Percentiles rank a stretch among this genome's conserved stretches.
Evolutionary conservation across 2,888 invertebrate genomes (phyloP).

Genomic region (Hyposoter dolosus): DNA sequence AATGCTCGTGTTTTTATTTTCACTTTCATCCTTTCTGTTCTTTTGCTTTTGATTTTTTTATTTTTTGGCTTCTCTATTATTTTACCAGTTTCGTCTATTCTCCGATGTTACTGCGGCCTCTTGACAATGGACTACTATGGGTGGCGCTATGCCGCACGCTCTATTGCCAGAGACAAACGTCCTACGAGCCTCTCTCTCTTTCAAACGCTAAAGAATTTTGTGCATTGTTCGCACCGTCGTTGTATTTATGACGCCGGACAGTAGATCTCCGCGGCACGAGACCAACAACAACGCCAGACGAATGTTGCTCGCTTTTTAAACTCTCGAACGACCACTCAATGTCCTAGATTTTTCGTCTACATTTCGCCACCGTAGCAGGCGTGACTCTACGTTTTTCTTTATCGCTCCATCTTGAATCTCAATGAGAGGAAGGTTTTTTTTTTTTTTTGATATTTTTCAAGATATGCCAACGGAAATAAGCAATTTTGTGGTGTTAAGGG

Average conservation of each 20-base stretch:
- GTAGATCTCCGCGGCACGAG: slow-evolving; percentile 43
- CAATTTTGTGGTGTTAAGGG: slow-evolving; percentile 43
- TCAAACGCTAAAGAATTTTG: slow-evolving; percentile 53
- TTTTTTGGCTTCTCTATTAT: slow-evolving; percentile 27
- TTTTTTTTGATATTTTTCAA: slow-evolving; percentile 51
- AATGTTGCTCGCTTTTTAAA: slow-evolving; percentile 31
- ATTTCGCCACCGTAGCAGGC: slow-evolving; percentile 21
- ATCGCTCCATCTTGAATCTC: slow-evolving; percentile 58
- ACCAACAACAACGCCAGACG: slow-evolving; percentile 7
- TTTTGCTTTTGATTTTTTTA: slow-evolving; percentile 17
- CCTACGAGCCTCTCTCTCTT: slow-evolving; percentile 6
- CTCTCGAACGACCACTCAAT: slow-evolving; percentile 8
- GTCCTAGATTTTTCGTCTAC: slow-evolving; percentile 2
- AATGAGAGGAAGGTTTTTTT: slow-evolving; percentile 4
- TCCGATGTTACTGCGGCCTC: slow-evolving; percentile 43
- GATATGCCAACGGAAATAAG: slow-evolving; percentile 49
- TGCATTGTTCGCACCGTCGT: slow-evolving; percentile 53
- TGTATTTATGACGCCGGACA: slow-evolving; percentile 61
- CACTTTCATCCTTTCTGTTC: slow-evolving; percentile 21
- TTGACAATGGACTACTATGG: slow-evolving; percentile 52
- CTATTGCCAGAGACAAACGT: slow-evolving; percentile 29
- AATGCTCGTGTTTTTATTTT: slow-evolving; percentile 32
- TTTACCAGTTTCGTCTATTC: slow-evolving; percentile 59
- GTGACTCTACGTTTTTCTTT: slow-evolving; percentile 48
- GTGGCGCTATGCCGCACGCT: slow-evolving; percentile 40